Conservation (phyloP, 2,113 vertebrate genomes). For the Neodontobutis hainanensis region DNA sequence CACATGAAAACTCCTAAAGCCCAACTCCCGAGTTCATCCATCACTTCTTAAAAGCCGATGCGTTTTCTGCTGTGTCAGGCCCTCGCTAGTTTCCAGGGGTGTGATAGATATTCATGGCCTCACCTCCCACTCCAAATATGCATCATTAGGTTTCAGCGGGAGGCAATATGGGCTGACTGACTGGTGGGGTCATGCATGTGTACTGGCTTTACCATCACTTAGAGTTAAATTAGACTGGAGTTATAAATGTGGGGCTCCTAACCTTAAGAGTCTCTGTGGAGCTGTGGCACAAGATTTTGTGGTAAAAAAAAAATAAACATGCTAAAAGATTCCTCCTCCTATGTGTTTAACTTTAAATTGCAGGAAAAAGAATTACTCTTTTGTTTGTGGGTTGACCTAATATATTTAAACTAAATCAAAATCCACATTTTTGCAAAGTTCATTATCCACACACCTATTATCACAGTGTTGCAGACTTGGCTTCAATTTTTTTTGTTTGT, state of each 20-base stretch:
- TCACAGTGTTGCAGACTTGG: slow-evolving; percentile 2
- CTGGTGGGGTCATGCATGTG: slow-evolving; percentile 14
- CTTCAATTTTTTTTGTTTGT: neutral
- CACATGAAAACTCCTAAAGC: slow-evolving; percentile 28
- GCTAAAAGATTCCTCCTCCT: neutral
- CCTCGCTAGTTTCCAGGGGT: slow-evolving; percentile 9
- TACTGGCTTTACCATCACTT: slow-evolving; percentile 16
- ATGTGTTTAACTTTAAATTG: neutral
- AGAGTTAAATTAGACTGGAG: slow-evolving; percentile 21
- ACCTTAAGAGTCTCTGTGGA: slow-evolving; percentile 7
- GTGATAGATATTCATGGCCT: slow-evolving; percentile 34
- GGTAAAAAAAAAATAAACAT: slow-evolving; percentile 1
- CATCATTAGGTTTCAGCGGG: slow-evolving; percentile 35
- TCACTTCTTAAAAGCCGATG: slow-evolving; percentile 28
- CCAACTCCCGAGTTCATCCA: slow-evolving; percentile 14
- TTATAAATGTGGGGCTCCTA: neutral
- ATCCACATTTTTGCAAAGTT: slow-evolving; percentile 2
- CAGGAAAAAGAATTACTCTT: neutral
- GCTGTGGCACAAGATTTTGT: neutral
- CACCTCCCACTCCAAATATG: slow-evolving; percentile 10
- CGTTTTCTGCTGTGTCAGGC: slow-evolving; percentile 27
- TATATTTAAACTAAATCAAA: neutral
- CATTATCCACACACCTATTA: neutral
- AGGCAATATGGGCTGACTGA: slow-evolving; percentile 1
- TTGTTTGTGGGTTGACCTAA: neutral